These are phyloP conservation scores for Momotus momota DNA, from an alignment of 2,797 vertebrate genomes.

Conservation along the genomic window DNA sequence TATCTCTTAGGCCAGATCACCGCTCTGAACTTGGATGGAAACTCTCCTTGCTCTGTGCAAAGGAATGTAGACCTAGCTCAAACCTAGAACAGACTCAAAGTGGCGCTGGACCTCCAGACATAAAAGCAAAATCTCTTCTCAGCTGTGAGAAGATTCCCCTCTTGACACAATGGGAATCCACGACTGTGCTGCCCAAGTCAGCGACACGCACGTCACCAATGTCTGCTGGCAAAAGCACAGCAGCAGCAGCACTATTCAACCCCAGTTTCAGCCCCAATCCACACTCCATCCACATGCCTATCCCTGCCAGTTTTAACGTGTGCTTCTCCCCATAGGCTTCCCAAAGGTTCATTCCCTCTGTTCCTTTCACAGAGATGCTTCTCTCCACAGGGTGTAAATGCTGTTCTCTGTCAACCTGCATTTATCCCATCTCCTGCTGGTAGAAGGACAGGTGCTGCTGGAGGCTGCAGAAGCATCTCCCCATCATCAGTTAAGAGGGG, in stretches of 20 bases:
- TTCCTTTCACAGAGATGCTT: background rate
- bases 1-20: background rate
- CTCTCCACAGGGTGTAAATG: background rate
- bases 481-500: background rate
- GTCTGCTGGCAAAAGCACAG: background rate
- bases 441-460: background rate
- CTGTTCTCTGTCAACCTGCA: background rate
- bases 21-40: background rate
- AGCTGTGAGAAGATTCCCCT: background rate
- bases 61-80: background rate
- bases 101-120: fast-evolving
- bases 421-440: background rate
- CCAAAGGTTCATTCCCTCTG: background rate
- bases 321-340: background rate
- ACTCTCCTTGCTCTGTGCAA: background rate
- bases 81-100: background rate
- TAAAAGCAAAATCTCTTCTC: background rate
- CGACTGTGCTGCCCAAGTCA: fast-evolving
- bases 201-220: fast-evolving
- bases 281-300: background rate
- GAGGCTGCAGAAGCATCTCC: background rate
- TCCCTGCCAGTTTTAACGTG: background rate
- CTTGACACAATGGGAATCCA: fast-evolving
- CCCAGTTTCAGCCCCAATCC: background rate
- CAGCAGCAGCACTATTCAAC: background rate